Conservation (phyloP, 2,113 vertebrate species). For the Plecturocebus donacophilus region DNA sequence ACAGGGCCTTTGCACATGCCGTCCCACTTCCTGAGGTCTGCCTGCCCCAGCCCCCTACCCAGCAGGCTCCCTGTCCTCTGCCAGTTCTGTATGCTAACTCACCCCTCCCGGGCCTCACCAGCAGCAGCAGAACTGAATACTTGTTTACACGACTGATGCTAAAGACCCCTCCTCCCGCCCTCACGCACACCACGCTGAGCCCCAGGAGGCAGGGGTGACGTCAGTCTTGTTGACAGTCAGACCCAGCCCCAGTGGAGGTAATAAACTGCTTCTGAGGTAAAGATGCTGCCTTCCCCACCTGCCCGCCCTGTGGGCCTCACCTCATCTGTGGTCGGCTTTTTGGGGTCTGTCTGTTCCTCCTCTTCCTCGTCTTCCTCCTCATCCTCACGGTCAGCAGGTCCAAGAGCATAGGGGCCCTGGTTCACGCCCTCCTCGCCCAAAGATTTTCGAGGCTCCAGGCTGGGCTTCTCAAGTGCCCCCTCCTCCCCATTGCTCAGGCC, state of each 20-base stretch:
- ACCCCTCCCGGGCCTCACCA: not conserved
- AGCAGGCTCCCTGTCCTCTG: not conserved
- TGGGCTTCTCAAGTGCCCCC: conserved; percentile 85
- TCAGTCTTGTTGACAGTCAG: not conserved
- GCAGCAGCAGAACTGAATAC: not conserved
- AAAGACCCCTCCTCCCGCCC: not conserved
- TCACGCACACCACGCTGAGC: not conserved
- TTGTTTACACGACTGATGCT: not conserved
- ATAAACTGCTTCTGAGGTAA: not conserved
- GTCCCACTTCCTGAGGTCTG: not conserved
- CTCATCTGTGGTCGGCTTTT: conserved; percentile 92
- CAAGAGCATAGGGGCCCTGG: not conserved
- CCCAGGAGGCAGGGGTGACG: not conserved
- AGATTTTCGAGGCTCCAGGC: conserved; percentile 88
- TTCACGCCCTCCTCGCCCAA: conserved; percentile 81
- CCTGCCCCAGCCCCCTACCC: not conserved
- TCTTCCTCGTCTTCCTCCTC: conserved; percentile 94
- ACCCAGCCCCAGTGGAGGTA: not conserved
- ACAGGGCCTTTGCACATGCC: not conserved
- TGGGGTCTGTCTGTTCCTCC: conserved; percentile 86
- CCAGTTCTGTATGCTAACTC: not conserved
- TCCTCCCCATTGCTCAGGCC: conserved; percentile 90
- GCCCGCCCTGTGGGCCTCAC: conserved; percentile 70
- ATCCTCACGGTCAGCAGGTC: conserved; percentile 85
- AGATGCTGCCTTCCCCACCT: not conserved